These are phyloP conservation scores for Caloenas nicobarica DNA, from an alignment of 2,113 vertebrate genomes.

Conservation along the genomic window DNA sequence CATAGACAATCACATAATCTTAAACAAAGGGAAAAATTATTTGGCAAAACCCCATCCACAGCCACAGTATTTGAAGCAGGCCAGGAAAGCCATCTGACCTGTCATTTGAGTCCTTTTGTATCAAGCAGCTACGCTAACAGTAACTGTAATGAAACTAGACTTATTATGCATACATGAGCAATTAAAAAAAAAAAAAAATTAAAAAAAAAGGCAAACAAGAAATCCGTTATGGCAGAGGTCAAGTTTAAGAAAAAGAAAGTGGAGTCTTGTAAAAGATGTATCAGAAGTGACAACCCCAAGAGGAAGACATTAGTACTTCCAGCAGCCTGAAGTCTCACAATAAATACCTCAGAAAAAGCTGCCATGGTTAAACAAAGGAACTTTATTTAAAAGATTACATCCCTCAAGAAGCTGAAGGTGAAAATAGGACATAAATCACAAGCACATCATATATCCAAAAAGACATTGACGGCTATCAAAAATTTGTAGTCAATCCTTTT, in stretches of 20 bases:
- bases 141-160: neutral
- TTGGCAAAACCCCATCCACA: neutral
- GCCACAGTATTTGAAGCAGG: neutral
- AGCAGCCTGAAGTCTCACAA: neutral
- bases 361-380: neutral
- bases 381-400: neutral
- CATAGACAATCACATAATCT: accelerated
- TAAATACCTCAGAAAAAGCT: neutral
- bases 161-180: neutral
- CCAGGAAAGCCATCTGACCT: neutral
- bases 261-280: neutral
- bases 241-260: neutral
- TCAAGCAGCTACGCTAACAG: neutral
- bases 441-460: neutral
- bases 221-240: neutral
- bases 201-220: neutral
- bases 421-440: neutral
- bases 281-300: neutral
- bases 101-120: neutral
- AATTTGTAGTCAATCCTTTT: neutral
- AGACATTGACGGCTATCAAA: neutral
- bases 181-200: neutral
- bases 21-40: neutral
- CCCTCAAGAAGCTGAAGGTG: neutral
- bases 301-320: neutral